Evolutionary conservation across 2,888 invertebrate species (phyloP).

Genomic region (Drosophila sordidula): DNA sequence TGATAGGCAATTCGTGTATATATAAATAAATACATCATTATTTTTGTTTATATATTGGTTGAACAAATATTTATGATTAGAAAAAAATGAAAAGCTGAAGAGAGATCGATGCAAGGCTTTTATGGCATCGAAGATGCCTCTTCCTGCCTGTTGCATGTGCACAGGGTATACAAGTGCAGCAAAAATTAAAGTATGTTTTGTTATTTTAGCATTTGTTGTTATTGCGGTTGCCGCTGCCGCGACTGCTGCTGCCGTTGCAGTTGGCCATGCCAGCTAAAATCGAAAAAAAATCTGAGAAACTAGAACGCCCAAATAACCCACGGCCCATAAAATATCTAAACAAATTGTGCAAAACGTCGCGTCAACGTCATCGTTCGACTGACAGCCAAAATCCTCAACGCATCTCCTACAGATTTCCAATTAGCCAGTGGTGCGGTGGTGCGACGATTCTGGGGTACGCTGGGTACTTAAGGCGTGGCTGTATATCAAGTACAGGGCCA

Average conservation of each 20-base stretch:
- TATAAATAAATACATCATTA: no score
- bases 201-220: slow-evolving; percentile 29
- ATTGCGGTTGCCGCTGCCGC: slow-evolving; percentile 6
- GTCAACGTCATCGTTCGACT: slow-evolving; percentile 30
- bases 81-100: no score
- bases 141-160: background rate
- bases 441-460: no score
- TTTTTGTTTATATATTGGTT: no score
- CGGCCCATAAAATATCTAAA: slow-evolving; percentile 60
- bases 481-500: slow-evolving; percentile 8
- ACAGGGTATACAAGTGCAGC: slow-evolving; percentile 6
- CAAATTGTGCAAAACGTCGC: slow-evolving; percentile 56
- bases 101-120: no score
- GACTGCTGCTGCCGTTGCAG: slow-evolving; percentile 7
- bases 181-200: slow-evolving; percentile 61
- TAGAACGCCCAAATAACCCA: slow-evolving; percentile 65
- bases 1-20: no score
- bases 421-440: slow-evolving; percentile 13
- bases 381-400: slow-evolving; percentile 29
- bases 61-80: no score
- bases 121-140: no score
- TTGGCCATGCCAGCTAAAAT: slow-evolving; percentile 23
- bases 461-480: no score
- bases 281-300: slow-evolving; percentile 52
- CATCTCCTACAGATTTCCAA: slow-evolving; percentile 34